Evolutionary conservation across 2,888 invertebrate species (phyloP).

Genomic region (Xanthia icteritia): DNA sequence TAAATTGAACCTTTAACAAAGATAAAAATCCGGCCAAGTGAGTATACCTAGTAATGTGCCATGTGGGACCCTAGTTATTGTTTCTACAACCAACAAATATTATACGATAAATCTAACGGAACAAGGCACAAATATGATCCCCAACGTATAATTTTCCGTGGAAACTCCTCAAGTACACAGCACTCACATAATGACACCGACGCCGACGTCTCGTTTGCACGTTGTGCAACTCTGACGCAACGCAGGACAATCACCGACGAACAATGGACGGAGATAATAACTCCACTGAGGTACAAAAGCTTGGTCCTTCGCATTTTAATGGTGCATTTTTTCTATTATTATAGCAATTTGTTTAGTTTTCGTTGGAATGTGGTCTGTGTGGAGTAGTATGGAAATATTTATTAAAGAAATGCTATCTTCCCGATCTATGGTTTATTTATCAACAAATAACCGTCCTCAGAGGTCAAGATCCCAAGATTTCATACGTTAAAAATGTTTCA

Average conservation of each 20-base stretch:
- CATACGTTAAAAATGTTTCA: neutral
- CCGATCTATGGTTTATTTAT: neutral
- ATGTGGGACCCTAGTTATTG: no score
- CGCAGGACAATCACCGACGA: constrained; percentile 56
- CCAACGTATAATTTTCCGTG: constrained; percentile 50
- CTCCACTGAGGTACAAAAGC: constrained; percentile 21
- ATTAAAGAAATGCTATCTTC: neutral
- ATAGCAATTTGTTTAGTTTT: constrained; percentile 3
- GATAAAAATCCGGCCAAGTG: no score
- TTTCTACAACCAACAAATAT: neutral
- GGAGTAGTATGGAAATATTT: neutral
- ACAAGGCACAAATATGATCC: constrained; percentile 9
- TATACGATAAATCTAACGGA: constrained; percentile 3
- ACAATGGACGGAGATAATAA: constrained; percentile 63
- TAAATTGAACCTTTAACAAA: no score
- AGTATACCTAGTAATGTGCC: no score
- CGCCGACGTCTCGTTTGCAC: constrained; percentile 35
- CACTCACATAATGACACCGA: constrained; percentile 30
- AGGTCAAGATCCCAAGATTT: constrained; percentile 3
- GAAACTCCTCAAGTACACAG: constrained; percentile 38
- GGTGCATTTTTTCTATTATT: constrained; percentile 17
- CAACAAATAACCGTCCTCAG: neutral
- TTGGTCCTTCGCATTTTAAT: constrained; percentile 44
- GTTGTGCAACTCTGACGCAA: constrained; percentile 59
- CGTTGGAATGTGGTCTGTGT: constrained; percentile 18